phyloP scores from a whole-genome alignment of 2,113 vertebrate genomes.

The Gavialis gangeticus region DNA sequence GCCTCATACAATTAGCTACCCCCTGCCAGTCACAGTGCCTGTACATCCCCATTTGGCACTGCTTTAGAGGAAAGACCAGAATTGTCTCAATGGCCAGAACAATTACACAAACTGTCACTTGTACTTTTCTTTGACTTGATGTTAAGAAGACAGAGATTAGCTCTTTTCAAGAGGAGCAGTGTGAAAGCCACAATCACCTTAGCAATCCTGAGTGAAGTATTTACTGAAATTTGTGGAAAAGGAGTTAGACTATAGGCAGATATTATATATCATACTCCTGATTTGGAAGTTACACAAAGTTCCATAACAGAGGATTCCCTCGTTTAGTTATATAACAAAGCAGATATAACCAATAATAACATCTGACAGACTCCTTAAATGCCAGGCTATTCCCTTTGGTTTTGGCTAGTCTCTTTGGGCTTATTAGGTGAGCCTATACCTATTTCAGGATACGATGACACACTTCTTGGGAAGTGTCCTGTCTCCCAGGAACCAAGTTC shows the following conservation, averaged over 20 bases:
- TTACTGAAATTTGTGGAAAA: neutral
- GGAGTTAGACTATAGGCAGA: constrained; percentile 5
- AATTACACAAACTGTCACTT: neutral
- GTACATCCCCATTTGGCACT: neutral
- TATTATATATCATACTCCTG: fast-evolving
- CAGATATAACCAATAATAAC: neutral
- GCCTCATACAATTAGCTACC: neutral
- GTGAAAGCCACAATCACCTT: neutral
- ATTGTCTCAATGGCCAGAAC: neutral
- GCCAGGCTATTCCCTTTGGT: constrained; percentile 23
- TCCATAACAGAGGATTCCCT: neutral
- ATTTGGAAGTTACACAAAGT: neutral
- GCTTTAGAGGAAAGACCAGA: neutral
- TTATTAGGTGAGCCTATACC: neutral
- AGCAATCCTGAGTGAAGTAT: neutral
- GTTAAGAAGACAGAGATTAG: neutral
- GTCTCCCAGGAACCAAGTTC: constrained; percentile 61
- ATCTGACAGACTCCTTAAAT: constrained; percentile 1
- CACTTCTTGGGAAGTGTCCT: constrained; percentile 49
- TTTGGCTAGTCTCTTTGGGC: constrained; percentile 26
- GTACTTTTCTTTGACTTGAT: neutral
- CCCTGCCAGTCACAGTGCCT: neutral
- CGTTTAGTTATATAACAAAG: constrained; percentile 6
- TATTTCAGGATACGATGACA: constrained; percentile 64
- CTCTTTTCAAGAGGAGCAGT: neutral